Evolutionary conservation across 2,888 invertebrate species (phyloP), one percentile per base, ranked within the genome.

Genomic region (Morinoia aosen): DNA sequence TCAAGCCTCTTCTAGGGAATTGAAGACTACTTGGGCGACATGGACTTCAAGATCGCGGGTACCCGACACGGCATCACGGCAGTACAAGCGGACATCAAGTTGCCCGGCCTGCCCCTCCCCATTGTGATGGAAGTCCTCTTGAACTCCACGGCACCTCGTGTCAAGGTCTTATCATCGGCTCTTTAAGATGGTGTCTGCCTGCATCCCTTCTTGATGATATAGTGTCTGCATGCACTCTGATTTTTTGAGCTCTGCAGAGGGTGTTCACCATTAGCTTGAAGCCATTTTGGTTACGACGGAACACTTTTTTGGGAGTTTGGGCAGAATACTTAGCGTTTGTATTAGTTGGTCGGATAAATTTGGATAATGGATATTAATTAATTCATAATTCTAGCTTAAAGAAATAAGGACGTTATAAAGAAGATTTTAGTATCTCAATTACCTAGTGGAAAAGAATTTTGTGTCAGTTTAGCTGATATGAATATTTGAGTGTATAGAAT

Each of bases 21-120:
- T 97, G 99, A 99, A 97, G 99, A 99, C 97, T 99, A 99, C 97
- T 98, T 99, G 98, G 99, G 99, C 0, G 99, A 99, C 97, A 99
- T 99, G 99, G 99, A 99, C 97, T 99, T 99, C 98, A 99, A 99
- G 97, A 97, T 99, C 96, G 99, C 99, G 0, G 99, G 99, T 0
- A 99, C 99, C 0, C 98, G 98, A 97, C 76, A 98, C 97, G 99
- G 99, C 16, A 98, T 99, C 88, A 99, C 99, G 0, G 99, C 99
- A 0, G 97, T 99, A 12, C 99, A 99, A 97, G 99, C 98, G 0
- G 99, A 99, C 97, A 98, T 99, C 91, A 99, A 99, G 97, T 97
- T 99, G 94, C 98, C 99, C 0, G 99, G 99, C 0, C 97, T 58
- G 64, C 99, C 99, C 0, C 97, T 99, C 2, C 98, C 98, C 97